phyloP scores from a whole-genome alignment of 64 coral and sea anemone genomes.

The Acropora yongei region DNA sequence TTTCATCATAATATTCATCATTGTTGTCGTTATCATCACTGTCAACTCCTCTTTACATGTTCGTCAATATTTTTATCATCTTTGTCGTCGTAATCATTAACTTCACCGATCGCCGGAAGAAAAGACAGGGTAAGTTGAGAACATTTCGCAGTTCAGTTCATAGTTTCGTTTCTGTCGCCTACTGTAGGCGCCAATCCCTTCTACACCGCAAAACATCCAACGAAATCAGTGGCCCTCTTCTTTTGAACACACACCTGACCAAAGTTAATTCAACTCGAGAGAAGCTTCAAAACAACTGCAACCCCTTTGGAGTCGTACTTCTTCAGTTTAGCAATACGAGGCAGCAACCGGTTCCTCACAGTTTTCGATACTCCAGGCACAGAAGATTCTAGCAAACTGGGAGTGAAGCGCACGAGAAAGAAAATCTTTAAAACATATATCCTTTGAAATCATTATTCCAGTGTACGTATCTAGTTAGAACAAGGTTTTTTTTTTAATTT shows the following conservation, averaged over 20 bases:
- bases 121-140: too few species aligned
- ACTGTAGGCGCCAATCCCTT: neutral
- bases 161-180: too few species aligned
- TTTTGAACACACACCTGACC: too few species aligned
- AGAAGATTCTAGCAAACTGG: constrained; percentile 86
- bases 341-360: constrained; percentile 61
- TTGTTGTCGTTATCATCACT: too few species aligned
- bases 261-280: constrained; percentile 23
- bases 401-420: neutral
- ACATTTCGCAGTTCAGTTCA: too few species aligned
- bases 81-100: too few species aligned
- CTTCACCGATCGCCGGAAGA: too few species aligned
- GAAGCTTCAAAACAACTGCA: constrained; percentile 71
- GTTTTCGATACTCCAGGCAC: constrained; percentile 81
- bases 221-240: too few species aligned
- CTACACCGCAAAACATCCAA: neutral
- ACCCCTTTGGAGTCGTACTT: constrained; percentile 82
- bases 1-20: too few species aligned
- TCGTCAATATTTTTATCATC: neutral
- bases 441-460: neutral
- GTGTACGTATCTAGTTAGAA: too few species aligned
- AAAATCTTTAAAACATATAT: neutral
- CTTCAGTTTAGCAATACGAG: constrained; percentile 71
- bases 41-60: neutral
- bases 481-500: too few species aligned